These are phyloP conservation scores for Chloroceryle amazona DNA, from an alignment of 2,797 vertebrate genomes.

Conservation along the genomic window DNA sequence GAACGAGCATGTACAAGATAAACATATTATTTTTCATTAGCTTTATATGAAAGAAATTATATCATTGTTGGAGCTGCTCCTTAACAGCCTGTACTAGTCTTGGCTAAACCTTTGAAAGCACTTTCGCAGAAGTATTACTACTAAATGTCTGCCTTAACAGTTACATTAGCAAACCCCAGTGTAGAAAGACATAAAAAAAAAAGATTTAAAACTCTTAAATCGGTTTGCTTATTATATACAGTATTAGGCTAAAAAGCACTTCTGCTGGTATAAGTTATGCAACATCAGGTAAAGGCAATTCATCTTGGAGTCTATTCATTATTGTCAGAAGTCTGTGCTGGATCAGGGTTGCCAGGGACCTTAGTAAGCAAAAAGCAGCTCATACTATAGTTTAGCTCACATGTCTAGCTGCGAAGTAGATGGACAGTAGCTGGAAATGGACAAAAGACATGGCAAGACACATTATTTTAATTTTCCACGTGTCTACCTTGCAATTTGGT, in stretches of 20 bases:
- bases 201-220: background rate
- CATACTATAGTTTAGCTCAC: rapidly evolving
- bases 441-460: background rate
- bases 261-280: background rate
- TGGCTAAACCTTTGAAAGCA: background rate
- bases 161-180: background rate
- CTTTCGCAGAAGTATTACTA: background rate
- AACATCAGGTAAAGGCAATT: background rate
- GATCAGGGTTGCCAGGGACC: background rate
- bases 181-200: background rate
- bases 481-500: background rate
- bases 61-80: background rate
- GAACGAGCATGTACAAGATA: background rate
- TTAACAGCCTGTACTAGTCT: background rate
- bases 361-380: background rate
- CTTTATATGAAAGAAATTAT: background rate
- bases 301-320: background rate
- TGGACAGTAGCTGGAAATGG: background rate
- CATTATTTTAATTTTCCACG: background rate
- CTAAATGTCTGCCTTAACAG: background rate
- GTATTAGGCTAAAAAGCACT: background rate
- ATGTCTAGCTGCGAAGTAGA: background rate
- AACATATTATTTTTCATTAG: background rate
- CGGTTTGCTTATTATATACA: background rate
- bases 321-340: background rate